phyloP scores from a whole-genome alignment of 2,888 invertebrate species.

The Pyralis farinalis region DNA sequence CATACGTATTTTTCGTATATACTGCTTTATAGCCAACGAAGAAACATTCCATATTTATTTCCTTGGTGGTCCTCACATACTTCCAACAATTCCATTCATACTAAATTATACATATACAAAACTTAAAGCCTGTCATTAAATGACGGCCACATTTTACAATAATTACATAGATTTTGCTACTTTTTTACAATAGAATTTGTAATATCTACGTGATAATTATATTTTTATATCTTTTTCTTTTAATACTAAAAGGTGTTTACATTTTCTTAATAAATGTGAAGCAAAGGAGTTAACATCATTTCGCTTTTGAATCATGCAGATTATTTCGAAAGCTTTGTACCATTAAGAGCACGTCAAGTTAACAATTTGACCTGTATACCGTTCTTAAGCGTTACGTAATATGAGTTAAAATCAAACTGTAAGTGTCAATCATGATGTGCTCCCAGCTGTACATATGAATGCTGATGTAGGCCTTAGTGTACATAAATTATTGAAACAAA shows the following conservation, averaged over 20 bases:
- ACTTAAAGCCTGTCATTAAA: constrained; percentile 50
- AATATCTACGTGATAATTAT: constrained; percentile 8
- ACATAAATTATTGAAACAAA: constrained; percentile 18
- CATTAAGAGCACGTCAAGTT: too few species aligned
- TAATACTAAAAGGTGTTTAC: background rate
- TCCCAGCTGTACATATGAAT: background rate
- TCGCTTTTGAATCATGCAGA: background rate
- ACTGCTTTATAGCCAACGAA: constrained; percentile 9
- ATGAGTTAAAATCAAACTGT: too few species aligned
- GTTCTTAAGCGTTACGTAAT: too few species aligned
- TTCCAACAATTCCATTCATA: constrained; percentile 37
- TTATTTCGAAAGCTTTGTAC: too few species aligned
- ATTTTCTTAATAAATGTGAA: background rate
- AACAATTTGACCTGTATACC: too few species aligned
- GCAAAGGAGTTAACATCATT: background rate
- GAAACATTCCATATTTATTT: constrained; percentile 26
- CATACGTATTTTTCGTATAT: too few species aligned
- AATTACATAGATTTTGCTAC: constrained; percentile 34
- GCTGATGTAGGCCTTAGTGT: background rate
- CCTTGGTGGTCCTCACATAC: constrained; percentile 43
- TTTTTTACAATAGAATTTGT: constrained; percentile 8
- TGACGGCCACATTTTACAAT: constrained; percentile 35
- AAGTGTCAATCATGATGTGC: too few species aligned
- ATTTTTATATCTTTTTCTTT: constrained; percentile 7
- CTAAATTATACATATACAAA: constrained; percentile 53